phyloP scores from a whole-genome alignment of 2,113 vertebrate genomes.

The Gadus chalcogrammus region DNA sequence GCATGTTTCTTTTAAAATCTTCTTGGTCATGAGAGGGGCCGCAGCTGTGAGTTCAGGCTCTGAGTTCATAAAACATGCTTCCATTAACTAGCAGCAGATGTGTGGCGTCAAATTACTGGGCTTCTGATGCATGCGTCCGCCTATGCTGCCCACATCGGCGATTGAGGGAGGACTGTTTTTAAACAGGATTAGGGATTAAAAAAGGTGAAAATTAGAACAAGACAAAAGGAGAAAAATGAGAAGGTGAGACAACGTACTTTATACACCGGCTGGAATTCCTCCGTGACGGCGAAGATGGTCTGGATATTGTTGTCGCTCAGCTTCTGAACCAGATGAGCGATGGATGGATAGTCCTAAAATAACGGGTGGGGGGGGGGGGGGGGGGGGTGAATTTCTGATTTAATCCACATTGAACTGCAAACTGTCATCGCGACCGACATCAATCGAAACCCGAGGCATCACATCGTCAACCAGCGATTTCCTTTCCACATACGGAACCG shows the following conservation, averaged over 20 bases:
- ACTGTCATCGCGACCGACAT: no score
- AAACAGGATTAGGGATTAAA: not conserved
- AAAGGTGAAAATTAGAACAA: not conserved
- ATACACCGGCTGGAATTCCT: conserved; percentile 95
- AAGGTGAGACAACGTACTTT: conserved; percentile 70
- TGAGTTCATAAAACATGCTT: not conserved
- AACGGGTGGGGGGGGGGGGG: conserved; percentile 11
- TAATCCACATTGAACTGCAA: not conserved
- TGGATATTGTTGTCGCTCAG: conserved; percentile 99
- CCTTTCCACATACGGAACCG: not conserved
- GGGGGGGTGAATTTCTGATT: not conserved
- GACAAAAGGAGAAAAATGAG: not conserved
- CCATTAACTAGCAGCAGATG: not conserved
- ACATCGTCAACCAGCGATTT: not conserved
- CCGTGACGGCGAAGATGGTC: conserved; percentile 96
- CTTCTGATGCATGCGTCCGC: not conserved
- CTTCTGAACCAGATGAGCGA: conserved; percentile 97
- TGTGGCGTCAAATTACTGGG: conserved; percentile 2
- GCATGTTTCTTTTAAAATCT: not conserved
- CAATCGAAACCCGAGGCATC: not conserved
- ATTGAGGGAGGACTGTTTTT: not conserved
- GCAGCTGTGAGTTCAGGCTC: not conserved
- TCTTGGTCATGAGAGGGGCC: not conserved
- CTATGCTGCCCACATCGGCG: not conserved
- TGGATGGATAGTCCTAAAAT: conserved; percentile 91